Evolutionary conservation across 2,113 vertebrate genomes (phyloP).

Genomic region (Bucco capensis): DNA sequence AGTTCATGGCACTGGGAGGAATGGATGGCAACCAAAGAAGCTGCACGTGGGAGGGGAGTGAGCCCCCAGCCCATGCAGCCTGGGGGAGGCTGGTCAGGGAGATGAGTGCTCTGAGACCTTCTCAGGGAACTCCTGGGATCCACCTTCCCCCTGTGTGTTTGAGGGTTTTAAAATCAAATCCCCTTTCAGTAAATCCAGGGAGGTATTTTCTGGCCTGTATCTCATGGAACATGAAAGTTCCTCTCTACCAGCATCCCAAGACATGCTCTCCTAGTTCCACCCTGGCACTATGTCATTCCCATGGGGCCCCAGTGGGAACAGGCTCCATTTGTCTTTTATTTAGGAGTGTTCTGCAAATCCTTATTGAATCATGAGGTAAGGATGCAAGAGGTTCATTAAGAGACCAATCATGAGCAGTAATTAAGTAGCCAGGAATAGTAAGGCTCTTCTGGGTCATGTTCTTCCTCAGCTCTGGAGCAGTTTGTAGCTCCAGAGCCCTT

Average conservation of each 20-base stretch:
- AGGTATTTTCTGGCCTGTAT: not conserved
- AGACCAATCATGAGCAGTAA: not conserved
- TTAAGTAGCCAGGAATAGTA: not conserved
- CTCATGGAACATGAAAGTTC: rapidly evolving
- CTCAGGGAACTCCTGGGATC: not conserved
- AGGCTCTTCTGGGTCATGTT: not conserved
- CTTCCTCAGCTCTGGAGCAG: not conserved
- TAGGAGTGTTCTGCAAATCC: not conserved
- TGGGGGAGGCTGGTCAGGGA: not conserved
- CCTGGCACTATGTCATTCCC: not conserved
- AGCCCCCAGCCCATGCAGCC: not conserved
- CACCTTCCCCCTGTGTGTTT: not conserved
- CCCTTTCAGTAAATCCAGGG: not conserved
- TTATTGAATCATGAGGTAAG: not conserved
- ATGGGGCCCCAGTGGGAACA: rapidly evolving
- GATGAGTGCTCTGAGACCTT: not conserved
- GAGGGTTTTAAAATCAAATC: not conserved
- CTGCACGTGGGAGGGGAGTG: rapidly evolving
- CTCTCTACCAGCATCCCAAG: not conserved
- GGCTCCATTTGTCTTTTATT: not conserved
- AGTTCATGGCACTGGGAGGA: not conserved
- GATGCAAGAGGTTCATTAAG: not conserved
- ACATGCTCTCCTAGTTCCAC: rapidly evolving
- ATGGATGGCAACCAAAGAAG: not conserved
- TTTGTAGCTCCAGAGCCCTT: not conserved